phyloP scores from a whole-genome alignment of 2,113 vertebrate genomes.

The Syrrhaptes paradoxus region DNA sequence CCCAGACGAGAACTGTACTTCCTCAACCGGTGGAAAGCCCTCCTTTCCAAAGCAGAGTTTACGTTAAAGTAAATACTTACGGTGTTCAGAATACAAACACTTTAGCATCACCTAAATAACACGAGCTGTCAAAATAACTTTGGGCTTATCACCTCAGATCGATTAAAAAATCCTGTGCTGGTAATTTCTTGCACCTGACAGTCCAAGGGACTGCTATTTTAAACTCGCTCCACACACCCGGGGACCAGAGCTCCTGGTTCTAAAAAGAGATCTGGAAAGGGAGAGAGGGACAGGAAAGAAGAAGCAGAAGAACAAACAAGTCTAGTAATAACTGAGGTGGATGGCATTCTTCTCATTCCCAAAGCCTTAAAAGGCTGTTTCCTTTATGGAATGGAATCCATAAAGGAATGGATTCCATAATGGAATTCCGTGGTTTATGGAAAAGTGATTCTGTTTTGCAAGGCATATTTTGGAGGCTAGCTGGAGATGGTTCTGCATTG shows the following conservation, averaged over 20 bases:
- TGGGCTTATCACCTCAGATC: background rate
- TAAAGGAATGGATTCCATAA: too few relatives aligned
- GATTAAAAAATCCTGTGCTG: background rate
- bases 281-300: background rate
- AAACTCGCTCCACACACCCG: rapidly evolving
- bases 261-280: background rate
- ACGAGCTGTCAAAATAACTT: background rate
- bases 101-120: background rate
- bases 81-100: background rate
- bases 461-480: background rate
- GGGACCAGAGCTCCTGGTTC: background rate
- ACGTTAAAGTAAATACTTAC: background rate
- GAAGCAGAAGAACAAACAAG: background rate
- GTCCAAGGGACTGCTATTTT: rapidly evolving
- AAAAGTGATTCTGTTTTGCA: background rate
- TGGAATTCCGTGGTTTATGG: background rate
- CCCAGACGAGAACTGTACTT: rapidly evolving
- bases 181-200: background rate
- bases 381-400: too few relatives aligned
- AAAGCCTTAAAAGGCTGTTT: background rate
- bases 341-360: constrained; percentile 25
- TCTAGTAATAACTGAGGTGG: background rate
- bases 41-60: rapidly evolving
- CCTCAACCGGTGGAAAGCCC: rapidly evolving
- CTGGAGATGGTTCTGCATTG: background rate